A percentile compares a stretch with the other conserved stretches of the same genome.
phyloP scores from a whole-genome alignment of 1,140 invertebrate genomes.

The Chrysoperla carnea region DNA sequence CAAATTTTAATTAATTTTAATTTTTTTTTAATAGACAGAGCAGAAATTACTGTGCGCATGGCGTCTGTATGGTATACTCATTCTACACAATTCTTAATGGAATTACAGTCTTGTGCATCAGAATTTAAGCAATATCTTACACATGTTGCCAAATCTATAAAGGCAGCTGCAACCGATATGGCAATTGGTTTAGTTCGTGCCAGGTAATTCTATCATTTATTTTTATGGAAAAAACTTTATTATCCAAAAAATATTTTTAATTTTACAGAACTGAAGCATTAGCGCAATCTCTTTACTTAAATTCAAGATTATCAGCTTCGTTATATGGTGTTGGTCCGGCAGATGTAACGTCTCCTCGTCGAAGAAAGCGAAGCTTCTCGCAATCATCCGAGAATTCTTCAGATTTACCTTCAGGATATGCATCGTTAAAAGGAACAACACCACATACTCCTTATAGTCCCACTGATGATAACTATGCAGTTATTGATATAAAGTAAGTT shows the following conservation, averaged over 20 bases:
- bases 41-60: slow-evolving; percentile 47
- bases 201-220: slow-evolving; percentile 17
- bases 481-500: slow-evolving; percentile 13
- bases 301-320: slow-evolving; percentile 28
- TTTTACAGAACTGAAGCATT: slow-evolving; percentile 22
- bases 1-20: not conserved
- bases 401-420: slow-evolving; percentile 9
- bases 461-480: slow-evolving; percentile 17
- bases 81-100: slow-evolving; percentile 68
- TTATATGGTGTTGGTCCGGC: slow-evolving; percentile 19
- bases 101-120: slow-evolving; percentile 66
- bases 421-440: slow-evolving; percentile 17
- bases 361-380: slow-evolving; percentile 17
- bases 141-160: slow-evolving; percentile 65
- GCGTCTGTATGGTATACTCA: slow-evolving; percentile 90
- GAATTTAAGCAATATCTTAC: slow-evolving; percentile 48
- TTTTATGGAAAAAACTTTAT: not conserved
- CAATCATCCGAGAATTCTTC: slow-evolving; percentile 19
- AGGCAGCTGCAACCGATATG: slow-evolving; percentile 82
- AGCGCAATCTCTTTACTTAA: slow-evolving; percentile 32
- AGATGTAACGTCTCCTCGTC: slow-evolving; percentile 15
- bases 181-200: slow-evolving; percentile 76
- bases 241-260: not conserved
- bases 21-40: not conserved
- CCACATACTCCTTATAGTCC: slow-evolving; percentile 24